Base-by-base conservation (phyloP, 1,140 invertebrate genomes). In the Rhizoglyphus robini region DNA sequence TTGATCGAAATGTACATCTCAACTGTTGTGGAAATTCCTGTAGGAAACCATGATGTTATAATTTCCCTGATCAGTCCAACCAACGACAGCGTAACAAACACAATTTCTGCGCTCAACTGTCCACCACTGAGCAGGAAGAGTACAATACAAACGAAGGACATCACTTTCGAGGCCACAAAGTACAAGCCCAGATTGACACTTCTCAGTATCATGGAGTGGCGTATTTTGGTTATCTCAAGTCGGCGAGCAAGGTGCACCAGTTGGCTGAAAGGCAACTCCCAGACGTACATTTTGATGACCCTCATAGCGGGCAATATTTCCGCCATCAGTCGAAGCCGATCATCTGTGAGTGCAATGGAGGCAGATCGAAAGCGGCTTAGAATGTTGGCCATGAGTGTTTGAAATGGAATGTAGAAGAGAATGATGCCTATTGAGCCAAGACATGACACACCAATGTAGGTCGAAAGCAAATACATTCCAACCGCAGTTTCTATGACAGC, bases 321-420 rank as follows among this genome's bases (percentile, higher is more conserved):
- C n/a, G 87, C 90, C 87, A 93, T 91, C 58, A 91, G 74, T 60
- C 84, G 79, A 0, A 93, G 84, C 66, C 90, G 79, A 71, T 90
- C 83, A 73, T 95, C 90, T 0, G 89, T 91, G 68, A 82, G 80
- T 5, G 79, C 68, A 0, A 87, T 85, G 18, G 84, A 86, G 69
- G 80, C 77, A 51, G 82, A 71, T 66, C 87, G 41, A 69, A 65
- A 76, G 8, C 30, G 71, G 36, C 54, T 11, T 38, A 61, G 30
- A 23, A 11, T 31, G 11, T 30, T n/a, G 31, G n/a, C 59, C 59
- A 61, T 60, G 13, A n/a, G 8, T 38, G 59, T 61, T 60, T 61
- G 59, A n/a, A 61, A 13, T 8, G 30, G 13, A 11, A 61, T 41
- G 30, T 61, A 61, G 30, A 46, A n/a, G 8, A 61, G 11, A 47